Evolutionary conservation across 2,797 vertebrate species (phyloP), one percentile per base, ranked within the genome.

Genomic region (Pantherophis vulpinus): DNA sequence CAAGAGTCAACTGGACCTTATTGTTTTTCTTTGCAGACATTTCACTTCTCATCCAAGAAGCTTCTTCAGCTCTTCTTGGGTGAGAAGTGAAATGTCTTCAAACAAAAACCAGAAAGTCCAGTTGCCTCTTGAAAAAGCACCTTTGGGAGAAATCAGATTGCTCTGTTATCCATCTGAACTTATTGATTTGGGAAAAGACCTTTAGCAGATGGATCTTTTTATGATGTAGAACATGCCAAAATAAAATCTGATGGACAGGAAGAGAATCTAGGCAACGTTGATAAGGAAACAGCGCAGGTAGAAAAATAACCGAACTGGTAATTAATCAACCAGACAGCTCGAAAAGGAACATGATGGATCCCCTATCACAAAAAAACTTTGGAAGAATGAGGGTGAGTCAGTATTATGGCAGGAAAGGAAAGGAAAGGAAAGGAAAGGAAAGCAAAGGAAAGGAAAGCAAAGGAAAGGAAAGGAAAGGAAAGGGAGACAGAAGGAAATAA

Each of bases 201-300:
- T 89, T 89, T 91, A 18, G 70, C n/a, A 5, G 88, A 93, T 83
- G 87, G 90, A 18, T 92, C 90, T 94, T 93, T 27, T 93, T 89
- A 88, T 94, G 93, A 89, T 83, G 74, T 91, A 95, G 66, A 61
- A 88, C 66, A 93, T 91, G 55, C 47, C 0, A 0, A 94, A 90
- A 90, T 90, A 66, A 25, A 25, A 79, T 79, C 18, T 70, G 91
- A 58, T 18, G 86, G 79, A 56, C 94, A 60, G 20, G 93, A 90
- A 16, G 60, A 91, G 63, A 54, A 56, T 92, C 11, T 20, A 79
- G 79, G 92, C 12, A 59, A 56, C 3, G 60, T 83, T 27, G 37
- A 88, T 66, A 83, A 63, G 92, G 32, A 90, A 93, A 86, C 74
- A 55, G 88, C n/a, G 23, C 29, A 86, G 29, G 90, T 91, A 60